Conservation (phyloP, 2,797 vertebrate genomes). For the Poeciliopsis paucimaculata region DNA sequence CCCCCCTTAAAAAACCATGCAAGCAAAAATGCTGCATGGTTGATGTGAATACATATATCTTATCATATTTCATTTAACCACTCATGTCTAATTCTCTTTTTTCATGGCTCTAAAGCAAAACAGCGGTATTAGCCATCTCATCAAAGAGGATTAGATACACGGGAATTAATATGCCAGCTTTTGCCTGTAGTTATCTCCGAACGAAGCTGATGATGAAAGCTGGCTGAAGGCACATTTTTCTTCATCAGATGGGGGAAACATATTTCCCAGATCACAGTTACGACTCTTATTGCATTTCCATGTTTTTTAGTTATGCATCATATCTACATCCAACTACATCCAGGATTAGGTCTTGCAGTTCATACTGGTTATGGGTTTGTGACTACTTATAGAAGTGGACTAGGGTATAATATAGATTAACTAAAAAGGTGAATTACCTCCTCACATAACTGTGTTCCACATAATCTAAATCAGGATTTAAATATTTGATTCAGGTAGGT, state of each 20-base stretch:
- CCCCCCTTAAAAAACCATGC: background rate
- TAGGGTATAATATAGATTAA: background rate
- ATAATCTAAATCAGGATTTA: background rate
- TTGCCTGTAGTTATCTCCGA: background rate
- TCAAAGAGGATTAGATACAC: background rate
- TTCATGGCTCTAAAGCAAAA: background rate
- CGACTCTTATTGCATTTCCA: background rate
- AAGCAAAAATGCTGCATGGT: background rate
- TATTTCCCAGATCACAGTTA: background rate
- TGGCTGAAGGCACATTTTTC: conserved; percentile 19
- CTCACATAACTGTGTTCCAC: background rate
- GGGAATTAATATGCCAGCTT: background rate
- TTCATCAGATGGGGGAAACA: conserved; percentile 4
- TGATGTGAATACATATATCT: background rate
- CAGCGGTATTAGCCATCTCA: background rate
- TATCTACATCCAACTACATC: background rate
- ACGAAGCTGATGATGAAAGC: background rate
- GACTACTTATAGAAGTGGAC: background rate
- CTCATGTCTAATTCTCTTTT: background rate
- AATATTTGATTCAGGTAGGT: background rate
- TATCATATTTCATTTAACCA: conserved; percentile 1
- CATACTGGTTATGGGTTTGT: background rate
- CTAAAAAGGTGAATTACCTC: background rate
- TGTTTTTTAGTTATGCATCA: background rate
- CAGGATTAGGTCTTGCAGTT: background rate